Evolutionary conservation across 2,888 invertebrate genomes (phyloP), one percentile per base, ranked within the genome.

Genomic region (Ceriagrion tenellum): DNA sequence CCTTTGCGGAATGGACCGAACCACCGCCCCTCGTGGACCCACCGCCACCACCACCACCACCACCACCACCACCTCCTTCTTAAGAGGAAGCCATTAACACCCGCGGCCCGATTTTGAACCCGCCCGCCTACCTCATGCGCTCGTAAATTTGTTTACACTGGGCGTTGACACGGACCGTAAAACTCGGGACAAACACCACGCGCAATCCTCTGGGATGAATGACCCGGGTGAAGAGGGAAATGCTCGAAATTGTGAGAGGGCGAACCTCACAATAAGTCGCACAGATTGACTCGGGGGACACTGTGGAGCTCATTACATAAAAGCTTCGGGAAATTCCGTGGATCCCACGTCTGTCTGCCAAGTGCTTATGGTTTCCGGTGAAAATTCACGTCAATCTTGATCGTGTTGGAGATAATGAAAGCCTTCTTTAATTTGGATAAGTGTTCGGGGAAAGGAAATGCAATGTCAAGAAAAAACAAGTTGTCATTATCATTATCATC

Each of bases 81-180:
- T 93, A 93, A 69, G 93, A 74, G 93, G 69, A 93, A 69, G 93
- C 47, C 93, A 93, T 93, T 93, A 91, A 91, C 91, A 91, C 91
- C 91, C 91, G 59, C 35, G 63, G 59, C 91, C 91, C 63, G 59
- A 40, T 91, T 91, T 91, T 26, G 63, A 40, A 91, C n/a, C 91
- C 91, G 91, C 91, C 91, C 91, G 91, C 91, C 91, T 63, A 63
- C 91, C 69, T 69, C 69, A 40, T 93, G 93, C 69, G 69, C 47
- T 93, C 93, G 93, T 93, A 93, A 93, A 69, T 93, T 93, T 93
- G 93, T 93, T 93, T 93, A 93, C 93, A 93, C 93, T 69, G 93
- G 69, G 93, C 93, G 93, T 93, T 93, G 93, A 91, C 91, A 91
- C 63, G 91, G 91, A 63, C 91, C 40, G 93, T 93, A 69, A 81